These are phyloP conservation scores for Acleris cristana DNA, from an alignment of 2,888 invertebrate species.

Conservation along the genomic window DNA sequence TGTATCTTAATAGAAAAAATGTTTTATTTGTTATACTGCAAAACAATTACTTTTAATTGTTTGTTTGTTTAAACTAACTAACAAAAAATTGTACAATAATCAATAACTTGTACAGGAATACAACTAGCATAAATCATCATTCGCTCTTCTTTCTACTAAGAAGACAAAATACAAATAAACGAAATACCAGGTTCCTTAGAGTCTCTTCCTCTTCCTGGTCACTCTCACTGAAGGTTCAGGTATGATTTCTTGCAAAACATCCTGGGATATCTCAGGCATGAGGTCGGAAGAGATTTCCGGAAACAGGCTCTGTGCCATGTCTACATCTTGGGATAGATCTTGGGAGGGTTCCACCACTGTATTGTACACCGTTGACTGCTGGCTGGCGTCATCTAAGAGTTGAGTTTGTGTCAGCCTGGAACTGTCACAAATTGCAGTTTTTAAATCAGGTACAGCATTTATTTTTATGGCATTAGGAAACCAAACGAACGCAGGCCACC, in stretches of 20 bases:
- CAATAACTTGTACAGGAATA: not conserved
- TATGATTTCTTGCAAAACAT: conserved; percentile 48
- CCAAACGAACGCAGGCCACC: too few relatives aligned
- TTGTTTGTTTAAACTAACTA: not conserved
- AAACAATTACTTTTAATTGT: too few relatives aligned
- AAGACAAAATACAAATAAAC: conserved; percentile 38
- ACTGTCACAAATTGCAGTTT: conserved; percentile 43
- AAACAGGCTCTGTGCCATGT: conserved; percentile 54
- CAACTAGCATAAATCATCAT: too few relatives aligned
- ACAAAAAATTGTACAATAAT: not conserved
- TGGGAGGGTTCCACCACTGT: conserved; percentile 38
- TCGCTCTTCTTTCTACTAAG: conserved; percentile 8
- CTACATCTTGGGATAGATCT: conserved; percentile 47
- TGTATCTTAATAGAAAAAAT: not conserved
- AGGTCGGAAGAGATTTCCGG: conserved; percentile 60
- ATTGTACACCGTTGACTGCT: conserved; percentile 43
- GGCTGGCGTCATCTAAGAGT: conserved; percentile 43
- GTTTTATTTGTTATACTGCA: conserved; percentile 19
- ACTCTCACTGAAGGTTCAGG: conserved; percentile 63
- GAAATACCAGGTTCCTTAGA: conserved; percentile 40
- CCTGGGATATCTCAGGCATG: conserved; percentile 37
- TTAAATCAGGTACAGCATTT: not conserved
- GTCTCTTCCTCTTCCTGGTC: conserved; percentile 62
- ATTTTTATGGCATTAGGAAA: not conserved
- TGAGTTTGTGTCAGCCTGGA: conserved; percentile 60